These are phyloP conservation scores for Pseudorectes ferrugineus DNA, from an alignment of 2,113 vertebrate species.

Conservation along the genomic window DNA sequence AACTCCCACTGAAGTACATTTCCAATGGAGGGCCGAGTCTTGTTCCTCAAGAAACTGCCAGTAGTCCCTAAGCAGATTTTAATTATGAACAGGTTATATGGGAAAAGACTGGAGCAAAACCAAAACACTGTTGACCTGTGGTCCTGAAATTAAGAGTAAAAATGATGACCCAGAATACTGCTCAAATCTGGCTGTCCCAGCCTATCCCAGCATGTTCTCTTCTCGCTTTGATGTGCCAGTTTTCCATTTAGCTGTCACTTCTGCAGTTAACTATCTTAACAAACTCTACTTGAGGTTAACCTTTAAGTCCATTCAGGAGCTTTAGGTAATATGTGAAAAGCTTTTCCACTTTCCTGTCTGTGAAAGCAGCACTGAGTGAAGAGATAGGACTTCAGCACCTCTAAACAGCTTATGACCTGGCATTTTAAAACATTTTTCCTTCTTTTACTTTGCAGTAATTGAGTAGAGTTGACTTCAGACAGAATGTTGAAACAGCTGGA, in stretches of 20 bases:
- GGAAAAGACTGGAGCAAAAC: not conserved
- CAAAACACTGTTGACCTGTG: not conserved
- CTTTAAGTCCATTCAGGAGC: not conserved
- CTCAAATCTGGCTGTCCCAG: not conserved
- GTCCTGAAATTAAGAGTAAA: not conserved
- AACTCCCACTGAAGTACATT: not conserved
- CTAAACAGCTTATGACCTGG: not conserved
- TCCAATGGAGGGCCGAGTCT: fast-evolving
- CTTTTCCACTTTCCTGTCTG: not conserved
- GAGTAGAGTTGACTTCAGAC: not conserved
- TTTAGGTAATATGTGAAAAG: not conserved
- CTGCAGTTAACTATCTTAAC: not conserved
- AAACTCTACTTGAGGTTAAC: not conserved
- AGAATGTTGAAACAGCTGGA: not conserved
- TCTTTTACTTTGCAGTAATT: not conserved
- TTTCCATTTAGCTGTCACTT: not conserved
- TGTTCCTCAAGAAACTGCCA: not conserved
- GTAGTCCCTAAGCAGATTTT: not conserved
- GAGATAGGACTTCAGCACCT: not conserved
- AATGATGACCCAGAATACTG: not conserved
- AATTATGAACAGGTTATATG: not conserved
- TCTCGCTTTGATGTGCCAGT: not conserved
- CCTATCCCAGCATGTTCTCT: not conserved
- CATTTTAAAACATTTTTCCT: not conserved
- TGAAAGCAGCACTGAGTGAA: not conserved